Evolutionary conservation across 2,113 vertebrate genomes (phyloP).

Genomic region (Crotalus horridus): DNA sequence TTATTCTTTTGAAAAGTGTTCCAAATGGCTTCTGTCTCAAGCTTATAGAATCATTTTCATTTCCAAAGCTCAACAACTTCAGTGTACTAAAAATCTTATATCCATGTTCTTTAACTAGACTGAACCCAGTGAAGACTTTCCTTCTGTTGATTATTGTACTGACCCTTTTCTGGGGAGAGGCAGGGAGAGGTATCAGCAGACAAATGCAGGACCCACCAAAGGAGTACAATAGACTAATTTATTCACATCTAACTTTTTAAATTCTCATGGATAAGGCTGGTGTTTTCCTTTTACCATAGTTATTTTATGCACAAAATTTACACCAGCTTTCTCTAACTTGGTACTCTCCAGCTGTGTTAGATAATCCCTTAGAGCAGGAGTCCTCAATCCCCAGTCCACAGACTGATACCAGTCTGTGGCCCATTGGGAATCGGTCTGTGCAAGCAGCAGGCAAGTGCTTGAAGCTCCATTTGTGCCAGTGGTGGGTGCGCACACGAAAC

Average conservation of each 20-base stretch:
- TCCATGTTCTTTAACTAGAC: background rate
- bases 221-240: background rate
- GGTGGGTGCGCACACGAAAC: no score
- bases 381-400: no score
- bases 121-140: background rate
- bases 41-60: background rate
- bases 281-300: background rate
- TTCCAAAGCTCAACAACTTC: background rate
- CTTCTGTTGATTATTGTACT: background rate
- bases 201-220: background rate
- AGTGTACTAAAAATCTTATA: background rate
- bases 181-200: background rate
- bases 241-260: background rate
- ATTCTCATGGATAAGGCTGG: background rate
- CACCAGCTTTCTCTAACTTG: background rate
- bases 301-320: background rate
- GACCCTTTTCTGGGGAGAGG: background rate
- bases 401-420: no score
- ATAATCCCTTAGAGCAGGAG: background rate
- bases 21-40: background rate
- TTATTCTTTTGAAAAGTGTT: background rate
- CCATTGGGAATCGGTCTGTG: no score
- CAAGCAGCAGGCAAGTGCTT: no score
- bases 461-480: no score
- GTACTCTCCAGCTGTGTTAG: background rate